Conservation (phyloP, 1,140 invertebrate genomes). For the Tribolium castaneum region DNA sequence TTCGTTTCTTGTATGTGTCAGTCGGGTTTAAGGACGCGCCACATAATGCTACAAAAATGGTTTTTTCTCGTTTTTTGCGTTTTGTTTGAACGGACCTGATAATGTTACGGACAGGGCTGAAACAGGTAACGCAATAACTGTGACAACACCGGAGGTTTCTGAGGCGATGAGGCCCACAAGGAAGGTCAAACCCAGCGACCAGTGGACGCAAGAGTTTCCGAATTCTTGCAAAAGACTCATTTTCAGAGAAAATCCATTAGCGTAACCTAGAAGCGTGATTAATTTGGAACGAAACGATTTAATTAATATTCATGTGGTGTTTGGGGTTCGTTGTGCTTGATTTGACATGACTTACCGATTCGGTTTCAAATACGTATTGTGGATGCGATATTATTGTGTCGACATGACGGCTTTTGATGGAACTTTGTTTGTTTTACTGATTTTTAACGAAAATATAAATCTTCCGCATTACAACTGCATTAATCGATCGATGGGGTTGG, state of each 20-base stretch:
- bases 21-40: conserved; percentile 35
- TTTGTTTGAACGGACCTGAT: conserved; percentile 52
- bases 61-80: background rate
- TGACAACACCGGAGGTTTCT: conserved; percentile 58
- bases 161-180: conserved; percentile 59
- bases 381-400: background rate
- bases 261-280: conserved; percentile 31
- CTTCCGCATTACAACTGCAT: conserved; percentile 40
- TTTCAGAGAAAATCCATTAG: conserved; percentile 27
- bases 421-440: conserved; percentile 5
- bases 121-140: conserved; percentile 57
- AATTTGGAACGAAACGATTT: background rate
- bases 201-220: conserved; percentile 53
- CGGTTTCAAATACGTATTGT: background rate
- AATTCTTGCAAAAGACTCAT: conserved; percentile 53
- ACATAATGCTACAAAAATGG: conserved; percentile 53
- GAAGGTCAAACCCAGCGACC: conserved; percentile 59
- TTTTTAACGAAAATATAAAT: conserved; percentile 34
- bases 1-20: conserved; percentile 48
- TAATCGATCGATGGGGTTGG: conserved; percentile 26
- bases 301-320: conserved; percentile 8
- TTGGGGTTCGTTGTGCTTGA: background rate
- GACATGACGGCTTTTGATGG: background rate
- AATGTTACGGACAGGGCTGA: conserved; percentile 54
- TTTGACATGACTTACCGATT: background rate